These are phyloP conservation scores for Glaucopsyche alexis DNA, from an alignment of 2,888 invertebrate species.

Conservation along the genomic window DNA sequence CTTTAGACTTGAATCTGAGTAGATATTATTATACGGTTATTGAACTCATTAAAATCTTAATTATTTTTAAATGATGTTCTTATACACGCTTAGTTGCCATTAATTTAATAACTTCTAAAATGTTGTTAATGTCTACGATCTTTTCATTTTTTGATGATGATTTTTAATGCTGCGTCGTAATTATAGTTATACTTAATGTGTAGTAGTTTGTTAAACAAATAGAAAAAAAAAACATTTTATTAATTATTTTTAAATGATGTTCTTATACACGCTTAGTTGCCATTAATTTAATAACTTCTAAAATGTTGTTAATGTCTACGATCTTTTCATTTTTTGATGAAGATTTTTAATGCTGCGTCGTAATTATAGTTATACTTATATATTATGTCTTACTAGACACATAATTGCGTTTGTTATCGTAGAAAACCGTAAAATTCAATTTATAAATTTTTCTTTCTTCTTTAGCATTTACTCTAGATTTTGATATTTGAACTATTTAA, in stretches of 20 bases:
- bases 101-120: not conserved
- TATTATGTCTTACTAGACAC: too few species aligned
- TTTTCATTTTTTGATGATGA: not conserved
- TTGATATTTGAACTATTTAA: not conserved
- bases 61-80: conserved; percentile 1
- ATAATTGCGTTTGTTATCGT: not conserved
- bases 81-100: conserved; percentile 7
- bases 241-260: conserved; percentile 8
- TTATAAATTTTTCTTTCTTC: not conserved
- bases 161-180: not conserved
- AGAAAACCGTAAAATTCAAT: not conserved
- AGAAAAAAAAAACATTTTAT: too few species aligned
- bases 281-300: not conserved
- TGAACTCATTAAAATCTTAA: conserved; percentile 5
- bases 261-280: conserved; percentile 2
- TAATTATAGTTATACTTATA: not conserved
- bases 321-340: not conserved
- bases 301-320: not conserved
- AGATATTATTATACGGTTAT: not conserved
- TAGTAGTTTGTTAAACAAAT: too few species aligned
- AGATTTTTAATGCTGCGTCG: not conserved
- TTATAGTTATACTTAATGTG: not conserved
- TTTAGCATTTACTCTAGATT: not conserved
- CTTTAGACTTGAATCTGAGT: not conserved
- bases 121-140: not conserved